phyloP scores from a whole-genome alignment of 2,888 invertebrate genomes.

The Prosopocoilus inquinatus region DNA sequence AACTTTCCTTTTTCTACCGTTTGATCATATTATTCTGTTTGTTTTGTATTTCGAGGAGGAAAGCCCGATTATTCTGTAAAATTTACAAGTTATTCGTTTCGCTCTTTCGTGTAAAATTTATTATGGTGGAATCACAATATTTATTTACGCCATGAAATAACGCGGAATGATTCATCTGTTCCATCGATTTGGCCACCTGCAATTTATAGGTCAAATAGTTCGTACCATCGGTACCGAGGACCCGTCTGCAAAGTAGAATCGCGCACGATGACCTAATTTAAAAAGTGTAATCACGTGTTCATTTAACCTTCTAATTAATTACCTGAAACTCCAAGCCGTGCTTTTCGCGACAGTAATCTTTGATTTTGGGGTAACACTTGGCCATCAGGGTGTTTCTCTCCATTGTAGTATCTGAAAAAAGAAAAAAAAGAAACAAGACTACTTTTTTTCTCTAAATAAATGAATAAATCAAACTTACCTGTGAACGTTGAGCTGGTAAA shows the following conservation, averaged over 20 bases:
- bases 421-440: conserved; percentile 7
- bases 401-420: conserved; percentile 83
- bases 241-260: neutral
- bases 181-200: neutral
- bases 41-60: too few species aligned
- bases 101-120: too few species aligned
- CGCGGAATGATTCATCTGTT: neutral
- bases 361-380: conserved; percentile 94
- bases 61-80: too few species aligned
- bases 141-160: neutral
- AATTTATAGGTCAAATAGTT: conserved; percentile 22
- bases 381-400: conserved; percentile 97
- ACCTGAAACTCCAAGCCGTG: conserved; percentile 98
- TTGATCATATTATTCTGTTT: too few species aligned
- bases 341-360: conserved; percentile 95
- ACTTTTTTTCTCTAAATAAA: too few species aligned
- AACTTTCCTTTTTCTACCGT: too few species aligned
- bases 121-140: neutral
- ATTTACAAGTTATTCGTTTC: too few species aligned
- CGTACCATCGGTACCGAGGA: conserved; percentile 31
- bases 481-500: conserved; percentile 99
- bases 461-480: conserved; percentile 57
- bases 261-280: conserved; percentile 4
- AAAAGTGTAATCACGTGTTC: neutral
- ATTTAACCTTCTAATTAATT: too few species aligned